Conservation (phyloP, 2,113 vertebrate genomes). For the Nyctibius bracteatus region DNA sequence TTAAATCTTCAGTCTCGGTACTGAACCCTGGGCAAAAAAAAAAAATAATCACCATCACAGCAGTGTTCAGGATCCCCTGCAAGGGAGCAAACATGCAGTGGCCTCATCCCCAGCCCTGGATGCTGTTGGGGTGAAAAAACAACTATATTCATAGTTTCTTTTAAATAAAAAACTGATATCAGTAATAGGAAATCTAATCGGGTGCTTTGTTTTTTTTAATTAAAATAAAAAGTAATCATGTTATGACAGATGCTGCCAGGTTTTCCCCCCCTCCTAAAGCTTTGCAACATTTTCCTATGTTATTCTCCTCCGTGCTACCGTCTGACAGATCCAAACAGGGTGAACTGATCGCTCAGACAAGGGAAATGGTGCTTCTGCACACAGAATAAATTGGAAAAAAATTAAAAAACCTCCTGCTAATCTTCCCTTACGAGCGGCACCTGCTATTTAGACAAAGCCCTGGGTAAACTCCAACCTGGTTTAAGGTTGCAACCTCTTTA, state of each 20-base stretch:
- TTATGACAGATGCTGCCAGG: background rate
- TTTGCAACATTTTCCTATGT: background rate
- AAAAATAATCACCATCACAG: background rate
- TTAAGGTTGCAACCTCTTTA: slow-evolving; percentile 24
- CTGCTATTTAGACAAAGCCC: background rate
- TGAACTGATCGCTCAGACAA: background rate
- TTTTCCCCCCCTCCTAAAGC: background rate
- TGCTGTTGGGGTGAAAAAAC: background rate
- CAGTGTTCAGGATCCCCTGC: background rate
- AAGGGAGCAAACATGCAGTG: accelerated
- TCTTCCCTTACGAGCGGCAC: background rate
- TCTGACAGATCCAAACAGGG: background rate
- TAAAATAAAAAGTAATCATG: background rate
- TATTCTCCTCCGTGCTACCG: background rate
- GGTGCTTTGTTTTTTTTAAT: background rate
- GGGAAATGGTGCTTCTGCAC: background rate
- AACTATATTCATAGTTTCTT: background rate
- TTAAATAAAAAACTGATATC: background rate
- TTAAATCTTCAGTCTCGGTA: background rate
- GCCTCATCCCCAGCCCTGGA: background rate
- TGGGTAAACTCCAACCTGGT: background rate
- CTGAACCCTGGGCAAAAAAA: background rate
- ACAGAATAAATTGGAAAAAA: background rate
- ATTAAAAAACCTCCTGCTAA: background rate
- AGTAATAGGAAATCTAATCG: background rate